Evolutionary conservation across 1,140 invertebrate species (phyloP), one percentile per base, ranked within the genome.

Genomic region (Sipha flava): DNA sequence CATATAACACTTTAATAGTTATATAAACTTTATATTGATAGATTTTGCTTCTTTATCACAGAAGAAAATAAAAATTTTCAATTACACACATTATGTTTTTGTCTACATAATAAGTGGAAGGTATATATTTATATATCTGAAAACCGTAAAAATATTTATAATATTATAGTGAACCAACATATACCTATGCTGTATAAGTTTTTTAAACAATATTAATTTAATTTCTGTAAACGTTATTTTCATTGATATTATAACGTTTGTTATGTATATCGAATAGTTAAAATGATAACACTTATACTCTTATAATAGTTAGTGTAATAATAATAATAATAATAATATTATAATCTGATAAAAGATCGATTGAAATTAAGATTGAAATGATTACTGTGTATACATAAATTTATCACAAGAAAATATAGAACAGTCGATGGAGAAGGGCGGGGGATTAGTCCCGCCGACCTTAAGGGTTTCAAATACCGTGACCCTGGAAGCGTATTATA

Each of bases 351-450:
- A 31, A 72, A 72, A 4, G 18, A 49, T 16, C 68, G 68, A 72
- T 52, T 16, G 47, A 37, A 29, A 73, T 9, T 52, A 54, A 34
- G 31, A 73, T 34, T 37, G 26, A 54, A 73, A 73, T 73, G 26
- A 52, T 23, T 23, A 37, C 21, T 40, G 62, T 40, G n/a, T 45
- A 62, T 62, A 62, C 26, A 45, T 14, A 45, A 45, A 23, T 37
- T 26, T 54, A 73, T 72, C 68, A 72, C 68, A 54, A 29, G 47
- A 73, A 73, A 54, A 49, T 52, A 73, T 52, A 73, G 29, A 73
- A 52, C 70, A 73, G 70, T 73, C 70, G 31, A 49, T 72, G 43
- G 26, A 29, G 18, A 29, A n/a, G 62, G 34, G 4, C 31, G 34
- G 4, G 12, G 34, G 62, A 40, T 66, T 64, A 37, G 34, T 66